Evolutionary conservation across 2,888 invertebrate species (phyloP).

Genomic region (Ceriagrion tenellum): DNA sequence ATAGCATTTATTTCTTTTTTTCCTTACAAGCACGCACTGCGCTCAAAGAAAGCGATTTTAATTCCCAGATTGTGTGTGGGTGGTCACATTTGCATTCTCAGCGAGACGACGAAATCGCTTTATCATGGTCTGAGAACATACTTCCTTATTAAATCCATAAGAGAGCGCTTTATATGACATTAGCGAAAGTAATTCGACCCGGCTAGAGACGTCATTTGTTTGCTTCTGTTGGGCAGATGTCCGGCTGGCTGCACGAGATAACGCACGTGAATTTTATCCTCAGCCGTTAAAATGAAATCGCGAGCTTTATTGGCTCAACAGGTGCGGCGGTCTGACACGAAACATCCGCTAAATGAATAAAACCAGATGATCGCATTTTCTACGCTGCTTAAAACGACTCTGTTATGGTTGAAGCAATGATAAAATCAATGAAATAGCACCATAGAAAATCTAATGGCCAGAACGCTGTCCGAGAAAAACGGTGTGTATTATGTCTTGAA

Average conservation of each 20-base stretch:
- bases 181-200: background rate
- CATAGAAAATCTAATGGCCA: too few species aligned
- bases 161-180: background rate
- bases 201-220: slow-evolving; percentile 25
- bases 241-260: background rate
- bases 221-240: background rate
- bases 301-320: slow-evolving; percentile 15
- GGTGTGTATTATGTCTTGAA: too few species aligned
- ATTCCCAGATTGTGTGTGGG: too few species aligned
- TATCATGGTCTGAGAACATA: background rate
- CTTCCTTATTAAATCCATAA: background rate
- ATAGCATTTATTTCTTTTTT: too few species aligned
- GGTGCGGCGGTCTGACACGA: background rate
- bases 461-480: too few species aligned
- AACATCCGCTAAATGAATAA: background rate
- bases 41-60: too few species aligned
- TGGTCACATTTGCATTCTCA: too few species aligned
- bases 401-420: too few species aligned
- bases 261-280: background rate
- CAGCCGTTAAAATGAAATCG: background rate
- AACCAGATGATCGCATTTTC: background rate
- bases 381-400: background rate
- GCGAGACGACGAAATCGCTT: background rate
- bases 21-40: too few species aligned
- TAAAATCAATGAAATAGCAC: too few species aligned